phyloP scores from a whole-genome alignment of 2,888 invertebrate species.

The Phyto melanocephala region DNA sequence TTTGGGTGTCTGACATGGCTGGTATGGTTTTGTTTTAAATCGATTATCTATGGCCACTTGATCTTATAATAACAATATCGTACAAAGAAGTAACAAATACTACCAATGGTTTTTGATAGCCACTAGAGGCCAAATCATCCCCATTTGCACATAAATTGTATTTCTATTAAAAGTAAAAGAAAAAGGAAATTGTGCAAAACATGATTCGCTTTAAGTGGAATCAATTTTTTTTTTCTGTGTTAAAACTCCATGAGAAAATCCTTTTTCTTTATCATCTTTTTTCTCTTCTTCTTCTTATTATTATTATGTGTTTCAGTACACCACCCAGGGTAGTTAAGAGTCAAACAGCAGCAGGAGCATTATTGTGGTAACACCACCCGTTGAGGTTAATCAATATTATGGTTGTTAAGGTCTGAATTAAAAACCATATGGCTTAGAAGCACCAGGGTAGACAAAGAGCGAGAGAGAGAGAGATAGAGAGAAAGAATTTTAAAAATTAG shows the following conservation, averaged over 20 bases:
- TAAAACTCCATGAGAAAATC: background rate
- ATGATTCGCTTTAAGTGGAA: constrained; percentile 54
- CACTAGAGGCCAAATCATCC: constrained; percentile 14
- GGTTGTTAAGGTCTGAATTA: constrained; percentile 42
- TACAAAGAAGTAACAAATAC: background rate
- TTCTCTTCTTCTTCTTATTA: background rate
- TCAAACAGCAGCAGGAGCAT: background rate
- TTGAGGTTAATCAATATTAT: constrained; percentile 62
- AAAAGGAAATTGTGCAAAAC: constrained; percentile 50
- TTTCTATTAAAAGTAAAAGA: background rate
- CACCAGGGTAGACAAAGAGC: background rate
- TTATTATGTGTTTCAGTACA: too few relatives aligned
- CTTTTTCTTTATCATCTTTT: constrained; percentile 19
- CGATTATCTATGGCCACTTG: constrained; percentile 78
- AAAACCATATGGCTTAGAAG: constrained; percentile 26
- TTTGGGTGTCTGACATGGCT: background rate
- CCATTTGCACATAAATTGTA: background rate
- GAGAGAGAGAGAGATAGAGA: background rate
- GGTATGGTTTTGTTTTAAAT: constrained; percentile 67
- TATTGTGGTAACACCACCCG: constrained; percentile 37
- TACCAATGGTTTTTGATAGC: constrained; percentile 4
- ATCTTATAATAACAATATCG: constrained; percentile 75
- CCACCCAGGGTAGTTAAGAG: background rate
- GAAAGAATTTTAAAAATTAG: constrained; percentile 31
- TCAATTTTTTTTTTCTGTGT: constrained; percentile 4